Evolutionary conservation across 2,888 invertebrate species (phyloP).

Genomic region (Platycheirus rosarum): DNA sequence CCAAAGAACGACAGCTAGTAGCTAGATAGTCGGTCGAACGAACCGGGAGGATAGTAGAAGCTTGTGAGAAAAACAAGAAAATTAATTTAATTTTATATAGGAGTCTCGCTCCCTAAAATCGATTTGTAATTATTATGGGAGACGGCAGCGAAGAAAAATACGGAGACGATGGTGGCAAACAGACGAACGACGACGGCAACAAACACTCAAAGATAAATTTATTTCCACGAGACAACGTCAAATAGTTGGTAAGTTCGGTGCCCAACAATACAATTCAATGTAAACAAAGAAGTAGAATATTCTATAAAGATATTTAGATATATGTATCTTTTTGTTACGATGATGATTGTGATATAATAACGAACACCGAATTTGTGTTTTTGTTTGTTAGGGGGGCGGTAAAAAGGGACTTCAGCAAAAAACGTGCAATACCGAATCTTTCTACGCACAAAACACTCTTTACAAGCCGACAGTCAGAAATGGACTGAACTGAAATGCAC

Average conservation of each 20-base stretch:
- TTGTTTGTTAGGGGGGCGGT: slow-evolving; percentile 68
- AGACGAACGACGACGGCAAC: slow-evolving; percentile 1
- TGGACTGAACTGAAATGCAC: slow-evolving; percentile 72
- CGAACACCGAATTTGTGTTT: slow-evolving; percentile 47
- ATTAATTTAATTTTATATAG: slow-evolving; percentile 72
- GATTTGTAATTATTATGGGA: slow-evolving; percentile 74
- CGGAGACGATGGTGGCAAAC: slow-evolving; percentile 24
- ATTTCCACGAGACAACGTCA: slow-evolving; percentile 59
- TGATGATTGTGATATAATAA: slow-evolving; percentile 24
- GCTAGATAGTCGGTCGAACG: slow-evolving; percentile 46
- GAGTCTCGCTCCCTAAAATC: slow-evolving; percentile 74
- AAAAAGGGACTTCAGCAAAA: slow-evolving; percentile 53
- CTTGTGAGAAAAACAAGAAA: slow-evolving; percentile 71
- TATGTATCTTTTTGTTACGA: too few relatives aligned
- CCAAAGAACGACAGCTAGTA: slow-evolving; percentile 24
- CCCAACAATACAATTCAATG: slow-evolving; percentile 40
- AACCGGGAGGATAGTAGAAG: slow-evolving; percentile 37
- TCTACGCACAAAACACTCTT: slow-evolving; percentile 58
- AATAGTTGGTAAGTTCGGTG: slow-evolving; percentile 19
- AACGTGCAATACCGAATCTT: slow-evolving; percentile 59
- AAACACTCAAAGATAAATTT: slow-evolving; percentile 63
- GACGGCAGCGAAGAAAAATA: slow-evolving; percentile 46
- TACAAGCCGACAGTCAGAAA: slow-evolving; percentile 67
- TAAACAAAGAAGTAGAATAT: slow-evolving; percentile 70
- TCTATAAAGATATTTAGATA: too few relatives aligned